These are phyloP conservation scores for Erebia epiphron DNA, from an alignment of 2,888 invertebrate genomes.

Conservation along the genomic window DNA sequence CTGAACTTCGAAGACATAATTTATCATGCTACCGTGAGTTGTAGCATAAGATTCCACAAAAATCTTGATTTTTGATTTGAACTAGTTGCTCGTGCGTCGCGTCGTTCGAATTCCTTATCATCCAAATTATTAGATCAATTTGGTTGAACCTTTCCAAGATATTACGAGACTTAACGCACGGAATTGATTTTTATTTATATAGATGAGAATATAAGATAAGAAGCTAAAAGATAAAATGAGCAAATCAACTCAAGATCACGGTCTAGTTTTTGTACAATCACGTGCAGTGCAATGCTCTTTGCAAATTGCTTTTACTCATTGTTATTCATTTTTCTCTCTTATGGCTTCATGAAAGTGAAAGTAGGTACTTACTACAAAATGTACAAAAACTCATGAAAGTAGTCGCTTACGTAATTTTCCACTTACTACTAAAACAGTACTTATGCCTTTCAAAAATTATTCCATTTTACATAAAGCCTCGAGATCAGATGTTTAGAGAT, in stretches of 20 bases:
- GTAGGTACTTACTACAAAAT: not conserved
- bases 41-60: not conserved
- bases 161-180: too few relatives aligned
- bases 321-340: slow-evolving; percentile 6
- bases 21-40: too few relatives aligned
- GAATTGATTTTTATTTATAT: too few relatives aligned
- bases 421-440: not conserved
- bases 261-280: not conserved
- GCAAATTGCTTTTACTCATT: not conserved
- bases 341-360: slow-evolving; percentile 3
- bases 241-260: not conserved
- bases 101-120: not conserved
- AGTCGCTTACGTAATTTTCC: slow-evolving; percentile 7
- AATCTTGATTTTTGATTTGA: not conserved
- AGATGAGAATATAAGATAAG: too few relatives aligned
- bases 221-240: not conserved
- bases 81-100: not conserved
- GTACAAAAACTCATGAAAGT: not conserved
- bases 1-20: not conserved
- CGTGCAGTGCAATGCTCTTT: not conserved
- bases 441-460: slow-evolving; percentile 8
- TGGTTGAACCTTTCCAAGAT: too few relatives aligned
- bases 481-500: slow-evolving; percentile 16
- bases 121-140: not conserved
- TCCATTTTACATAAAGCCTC: not conserved